Conservation (phyloP, 2,113 vertebrate genomes). For the Halcyon malimbica region DNA sequence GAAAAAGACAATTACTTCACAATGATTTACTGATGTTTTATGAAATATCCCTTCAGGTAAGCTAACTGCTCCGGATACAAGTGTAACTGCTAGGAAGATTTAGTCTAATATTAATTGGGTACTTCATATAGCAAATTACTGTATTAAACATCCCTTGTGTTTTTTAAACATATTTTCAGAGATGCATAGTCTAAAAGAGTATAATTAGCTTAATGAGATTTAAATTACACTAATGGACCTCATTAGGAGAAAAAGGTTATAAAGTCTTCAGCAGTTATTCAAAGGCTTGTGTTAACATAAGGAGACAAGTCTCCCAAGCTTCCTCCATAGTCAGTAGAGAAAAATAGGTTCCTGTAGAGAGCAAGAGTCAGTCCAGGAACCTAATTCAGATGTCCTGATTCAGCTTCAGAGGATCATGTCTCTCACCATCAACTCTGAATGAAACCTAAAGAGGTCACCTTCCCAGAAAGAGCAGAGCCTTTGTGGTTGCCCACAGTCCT, state of each 20-base stretch:
- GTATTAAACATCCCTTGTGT: constrained; percentile 7
- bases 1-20: neutral
- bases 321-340: neutral
- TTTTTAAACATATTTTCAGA: constrained; percentile 50
- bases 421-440: neutral
- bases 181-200: neutral
- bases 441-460: neutral
- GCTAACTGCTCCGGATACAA: neutral
- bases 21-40: neutral
- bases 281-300: neutral
- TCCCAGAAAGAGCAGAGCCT: neutral
- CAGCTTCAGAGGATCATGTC: neutral
- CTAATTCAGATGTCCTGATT: neutral
- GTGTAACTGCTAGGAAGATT: constrained; percentile 2
- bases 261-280: constrained; percentile 9
- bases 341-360: neutral
- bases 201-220: constrained; percentile 53
- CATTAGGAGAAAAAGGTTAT: constrained; percentile 30
- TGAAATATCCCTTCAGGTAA: neutral
- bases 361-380: neutral
- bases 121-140: neutral
- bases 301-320: neutral
- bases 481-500: neutral
- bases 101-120: neutral
- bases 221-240: constrained; percentile 45